phyloP scores from a whole-genome alignment of 2,888 invertebrate species.

The Phrixothrix hirtus region DNA sequence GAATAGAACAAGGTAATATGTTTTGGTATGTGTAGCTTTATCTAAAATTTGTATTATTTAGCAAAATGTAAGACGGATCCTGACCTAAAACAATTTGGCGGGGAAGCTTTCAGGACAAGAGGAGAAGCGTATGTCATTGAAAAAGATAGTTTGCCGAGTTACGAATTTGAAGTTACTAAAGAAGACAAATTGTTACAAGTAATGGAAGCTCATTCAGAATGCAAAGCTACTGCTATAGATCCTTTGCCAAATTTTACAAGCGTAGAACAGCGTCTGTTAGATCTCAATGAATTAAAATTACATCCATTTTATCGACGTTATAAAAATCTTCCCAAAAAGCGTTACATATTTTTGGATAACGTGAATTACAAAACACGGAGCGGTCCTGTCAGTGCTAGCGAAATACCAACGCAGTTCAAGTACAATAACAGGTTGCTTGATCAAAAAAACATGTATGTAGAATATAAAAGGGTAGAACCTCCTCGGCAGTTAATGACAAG shows the following conservation, averaged over 20 bases:
- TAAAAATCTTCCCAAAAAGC: slow-evolving; percentile 12
- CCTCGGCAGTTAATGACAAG: slow-evolving; percentile 44
- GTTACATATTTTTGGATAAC: slow-evolving; percentile 2
- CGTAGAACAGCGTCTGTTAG: slow-evolving; percentile 46
- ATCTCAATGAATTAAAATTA: slow-evolving; percentile 44
- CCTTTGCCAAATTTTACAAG: slow-evolving; percentile 47
- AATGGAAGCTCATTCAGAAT: slow-evolving; percentile 44
- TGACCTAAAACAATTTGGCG: slow-evolving; percentile 42
- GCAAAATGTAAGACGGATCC: slow-evolving; percentile 33
- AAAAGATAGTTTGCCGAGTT: slow-evolving; percentile 37
- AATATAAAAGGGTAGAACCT: slow-evolving; percentile 47
- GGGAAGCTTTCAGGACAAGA: slow-evolving; percentile 44
- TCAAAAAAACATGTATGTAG: slow-evolving; percentile 47
- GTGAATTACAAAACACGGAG: slow-evolving; percentile 38
- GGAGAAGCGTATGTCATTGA: slow-evolving; percentile 49
- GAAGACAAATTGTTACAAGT: slow-evolving; percentile 42
- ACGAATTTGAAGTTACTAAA: slow-evolving; percentile 12
- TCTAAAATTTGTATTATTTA: too few species aligned
- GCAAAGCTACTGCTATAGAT: slow-evolving; percentile 41
- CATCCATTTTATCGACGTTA: slow-evolving; percentile 49
- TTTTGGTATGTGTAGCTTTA: too few species aligned
- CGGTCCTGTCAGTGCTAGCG: slow-evolving; percentile 41
- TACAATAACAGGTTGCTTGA: slow-evolving; percentile 46
- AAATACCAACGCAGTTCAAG: slow-evolving; percentile 44
- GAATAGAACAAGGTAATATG: not conserved